Conservation (phyloP, 2,888 invertebrate genomes). For the Sisyra nigra region DNA sequence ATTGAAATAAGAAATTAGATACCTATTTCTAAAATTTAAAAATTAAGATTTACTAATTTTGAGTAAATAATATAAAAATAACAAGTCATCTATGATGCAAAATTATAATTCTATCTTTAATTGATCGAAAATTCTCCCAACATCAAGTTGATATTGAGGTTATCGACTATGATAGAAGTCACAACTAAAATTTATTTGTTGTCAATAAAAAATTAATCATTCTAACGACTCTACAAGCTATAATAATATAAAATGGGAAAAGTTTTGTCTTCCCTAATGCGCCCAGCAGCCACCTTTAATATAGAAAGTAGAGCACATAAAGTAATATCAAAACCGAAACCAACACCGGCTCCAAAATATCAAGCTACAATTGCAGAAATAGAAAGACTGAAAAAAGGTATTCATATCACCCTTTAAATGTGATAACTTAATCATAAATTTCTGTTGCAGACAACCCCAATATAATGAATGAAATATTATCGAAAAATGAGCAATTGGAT, state of each 20-base stretch:
- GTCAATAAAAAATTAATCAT: too few relatives aligned
- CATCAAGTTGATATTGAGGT: too few relatives aligned
- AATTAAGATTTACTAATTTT: not conserved
- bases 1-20: not conserved
- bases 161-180: too few relatives aligned
- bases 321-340: conserved; percentile 41
- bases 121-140: too few relatives aligned
- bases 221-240: too few relatives aligned
- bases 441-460: conserved; percentile 37
- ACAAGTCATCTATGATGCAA: too few relatives aligned
- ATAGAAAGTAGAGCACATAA: conserved; percentile 61
- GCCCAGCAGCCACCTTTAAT: conserved; percentile 51
- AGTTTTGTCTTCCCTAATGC: conserved; percentile 37
- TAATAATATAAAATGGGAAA: conserved; percentile 47
- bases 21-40: not conserved
- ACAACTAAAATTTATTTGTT: too few relatives aligned
- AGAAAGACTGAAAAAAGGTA: conserved; percentile 38
- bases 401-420: conserved; percentile 6
- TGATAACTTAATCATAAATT: not conserved
- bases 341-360: conserved; percentile 51
- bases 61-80: too few relatives aligned
- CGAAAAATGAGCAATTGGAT: conserved; percentile 45
- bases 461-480: conserved; percentile 40
- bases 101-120: too few relatives aligned
- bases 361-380: conserved; percentile 42